Base-by-base conservation (phyloP, 2,888 invertebrate genomes). In the Cephus pulcher region DNA sequence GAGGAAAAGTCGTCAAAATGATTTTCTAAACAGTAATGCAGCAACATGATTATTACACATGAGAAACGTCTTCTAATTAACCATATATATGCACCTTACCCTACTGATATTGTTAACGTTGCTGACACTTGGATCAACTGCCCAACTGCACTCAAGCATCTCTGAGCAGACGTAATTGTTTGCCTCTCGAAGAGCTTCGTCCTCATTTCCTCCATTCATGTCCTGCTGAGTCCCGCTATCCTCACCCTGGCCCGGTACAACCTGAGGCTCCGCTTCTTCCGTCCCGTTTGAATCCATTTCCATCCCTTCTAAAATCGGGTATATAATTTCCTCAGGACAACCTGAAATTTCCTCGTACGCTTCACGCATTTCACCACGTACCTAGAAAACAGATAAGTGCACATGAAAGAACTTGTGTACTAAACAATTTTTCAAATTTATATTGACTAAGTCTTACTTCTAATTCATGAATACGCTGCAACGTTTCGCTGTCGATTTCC, bases 141-240 rank as follows among this genome's bases (percentile, higher is more conserved):
- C 86, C 91, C 91, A 91, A 76, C 87, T 90, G 79, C 90, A 90
- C 76, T 91, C 91, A 71, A 90, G 81, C 91, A 91, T 90, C 83
- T 91, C 91, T 0, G 90, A 90, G 84, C 96, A 92, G 78, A 96
- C 95, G 88, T 95, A 96, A 87, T 95, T 96, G 88, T 96, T 96
- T n/a, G 96, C 96, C 92, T 96, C 96, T 79, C 95, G 94, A 84
- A 96, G 95, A 85, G 93, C 93, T 85, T 93, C 93, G 77, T 93
- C 93, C 79, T 93, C 93, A 69, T 91, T 92, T 69, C 91, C 92
- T n/a, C 88, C 90, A 78, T 90, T 91, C 82, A 89, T 86, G 78
- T 86, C 84, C 12, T 82, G 69, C 15, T 76, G 78, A 34, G 78
- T 79, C 11, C 73, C 74, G 37, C 73, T 74, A 76, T 85, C 84